Evolutionary conservation across 1,140 invertebrate species (phyloP).

Genomic region (Rhynchophorus ferrugineus): DNA sequence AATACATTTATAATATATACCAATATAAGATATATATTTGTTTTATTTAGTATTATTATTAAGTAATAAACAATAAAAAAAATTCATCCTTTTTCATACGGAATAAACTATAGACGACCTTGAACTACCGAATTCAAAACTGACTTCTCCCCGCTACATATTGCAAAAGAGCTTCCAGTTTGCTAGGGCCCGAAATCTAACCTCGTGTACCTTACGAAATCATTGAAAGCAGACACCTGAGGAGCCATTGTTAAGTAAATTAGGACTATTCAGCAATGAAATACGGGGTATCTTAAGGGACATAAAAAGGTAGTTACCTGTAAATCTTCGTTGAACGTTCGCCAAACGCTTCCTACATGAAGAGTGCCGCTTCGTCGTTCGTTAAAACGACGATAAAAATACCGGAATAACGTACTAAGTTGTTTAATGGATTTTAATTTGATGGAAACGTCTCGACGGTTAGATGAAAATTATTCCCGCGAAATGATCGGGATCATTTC

Average conservation of each 20-base stretch:
- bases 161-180: slow-evolving; percentile 13
- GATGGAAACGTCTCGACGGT: background rate
- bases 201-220: slow-evolving; percentile 12
- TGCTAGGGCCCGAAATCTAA: slow-evolving; percentile 10
- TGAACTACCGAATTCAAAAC: background rate
- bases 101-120: slow-evolving; percentile 9
- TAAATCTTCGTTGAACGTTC: slow-evolving; percentile 14
- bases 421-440: background rate
- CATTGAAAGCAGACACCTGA: slow-evolving; percentile 16
- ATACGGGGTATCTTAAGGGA: slow-evolving; percentile 17
- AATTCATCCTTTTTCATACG: background rate
- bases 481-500: slow-evolving; percentile 1
- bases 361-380: background rate
- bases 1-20: no score
- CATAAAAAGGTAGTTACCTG: slow-evolving; percentile 17
- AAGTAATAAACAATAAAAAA: no score
- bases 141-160: background rate
- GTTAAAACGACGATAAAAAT: background rate
- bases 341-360: background rate
- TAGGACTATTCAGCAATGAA: slow-evolving; percentile 17
- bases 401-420: background rate
- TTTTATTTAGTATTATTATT: no score
- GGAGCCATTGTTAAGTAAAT: slow-evolving; percentile 20
- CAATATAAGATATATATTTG: no score
- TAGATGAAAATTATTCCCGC: background rate